A percentile compares a stretch with the other conserved stretches of the same genome.
Conservation (phyloP, 2,797 vertebrate genomes). For the Eulemur coronatus region DNA sequence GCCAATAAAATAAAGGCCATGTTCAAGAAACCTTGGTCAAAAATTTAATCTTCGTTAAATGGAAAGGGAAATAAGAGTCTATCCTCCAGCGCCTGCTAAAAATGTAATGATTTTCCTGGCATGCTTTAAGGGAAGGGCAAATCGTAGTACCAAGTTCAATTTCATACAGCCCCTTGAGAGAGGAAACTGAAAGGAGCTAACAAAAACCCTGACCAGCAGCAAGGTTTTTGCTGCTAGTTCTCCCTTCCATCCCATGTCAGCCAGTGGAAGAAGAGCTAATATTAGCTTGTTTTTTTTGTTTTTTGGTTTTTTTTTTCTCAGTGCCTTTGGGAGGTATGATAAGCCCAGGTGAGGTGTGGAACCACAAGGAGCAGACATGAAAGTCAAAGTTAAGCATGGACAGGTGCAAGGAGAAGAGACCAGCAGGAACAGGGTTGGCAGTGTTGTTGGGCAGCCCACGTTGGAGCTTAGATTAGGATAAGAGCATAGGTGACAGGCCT, state of each 20-base stretch:
- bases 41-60: constrained; percentile 44
- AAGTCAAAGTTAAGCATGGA: background rate
- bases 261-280: background rate
- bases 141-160: constrained; percentile 41
- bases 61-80: constrained; percentile 37
- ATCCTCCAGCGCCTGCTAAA: constrained; percentile 25
- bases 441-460: background rate
- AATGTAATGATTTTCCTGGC: constrained; percentile 44
- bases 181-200: background rate
- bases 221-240: background rate
- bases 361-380: background rate
- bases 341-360: background rate
- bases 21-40: constrained; percentile 24
- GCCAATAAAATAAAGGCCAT: background rate
- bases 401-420: background rate
- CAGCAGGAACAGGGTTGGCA: background rate
- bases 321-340: background rate
- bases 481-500: background rate
- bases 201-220: background rate
- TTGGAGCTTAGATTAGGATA: background rate
- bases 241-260: background rate
- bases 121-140: background rate
- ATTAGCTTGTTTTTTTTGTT: too few species aligned
- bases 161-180: constrained; percentile 13
- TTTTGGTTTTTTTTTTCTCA: background rate